Evolutionary conservation across 2,797 vertebrate genomes (phyloP).

Genomic region (Rhabdomys pumilio): DNA sequence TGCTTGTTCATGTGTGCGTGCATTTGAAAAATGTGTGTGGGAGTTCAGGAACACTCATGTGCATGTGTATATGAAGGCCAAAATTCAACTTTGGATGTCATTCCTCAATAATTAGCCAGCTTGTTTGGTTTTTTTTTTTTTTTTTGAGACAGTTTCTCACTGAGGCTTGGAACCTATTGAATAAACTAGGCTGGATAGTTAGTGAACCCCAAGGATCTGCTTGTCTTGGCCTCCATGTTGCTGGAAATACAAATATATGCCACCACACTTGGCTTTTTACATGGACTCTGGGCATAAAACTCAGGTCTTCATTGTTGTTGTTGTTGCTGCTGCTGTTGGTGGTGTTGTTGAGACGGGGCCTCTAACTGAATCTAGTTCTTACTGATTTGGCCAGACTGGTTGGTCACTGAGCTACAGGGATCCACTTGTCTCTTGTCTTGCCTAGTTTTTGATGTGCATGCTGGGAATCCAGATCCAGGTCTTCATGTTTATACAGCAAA

Average conservation of each 20-base stretch:
- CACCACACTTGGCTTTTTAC: not conserved
- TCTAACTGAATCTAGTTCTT: not conserved
- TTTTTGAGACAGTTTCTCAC: not conserved
- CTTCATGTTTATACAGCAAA: not conserved
- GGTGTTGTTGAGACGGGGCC: too few species aligned
- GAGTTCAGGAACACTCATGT: not conserved
- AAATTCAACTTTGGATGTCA: not conserved
- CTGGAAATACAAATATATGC: not conserved
- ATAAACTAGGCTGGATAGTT: not conserved
- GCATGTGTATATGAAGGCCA: not conserved
- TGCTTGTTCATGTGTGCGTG: not conserved
- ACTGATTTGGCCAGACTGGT: not conserved
- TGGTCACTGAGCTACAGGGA: not conserved
- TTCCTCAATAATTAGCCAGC: not conserved
- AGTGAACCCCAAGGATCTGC: not conserved
- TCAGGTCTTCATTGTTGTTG: too few species aligned
- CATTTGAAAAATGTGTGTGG: not conserved
- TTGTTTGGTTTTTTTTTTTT: too few species aligned
- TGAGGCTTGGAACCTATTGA: not conserved
- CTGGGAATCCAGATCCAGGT: not conserved
- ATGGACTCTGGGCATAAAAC: not conserved
- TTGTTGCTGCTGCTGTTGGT: not conserved
- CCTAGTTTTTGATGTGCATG: not conserved
- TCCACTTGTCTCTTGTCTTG: not conserved
- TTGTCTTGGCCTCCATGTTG: not conserved